Conservation (phyloP, 1,140 invertebrate species). For the Pomacea maculata region DNA sequence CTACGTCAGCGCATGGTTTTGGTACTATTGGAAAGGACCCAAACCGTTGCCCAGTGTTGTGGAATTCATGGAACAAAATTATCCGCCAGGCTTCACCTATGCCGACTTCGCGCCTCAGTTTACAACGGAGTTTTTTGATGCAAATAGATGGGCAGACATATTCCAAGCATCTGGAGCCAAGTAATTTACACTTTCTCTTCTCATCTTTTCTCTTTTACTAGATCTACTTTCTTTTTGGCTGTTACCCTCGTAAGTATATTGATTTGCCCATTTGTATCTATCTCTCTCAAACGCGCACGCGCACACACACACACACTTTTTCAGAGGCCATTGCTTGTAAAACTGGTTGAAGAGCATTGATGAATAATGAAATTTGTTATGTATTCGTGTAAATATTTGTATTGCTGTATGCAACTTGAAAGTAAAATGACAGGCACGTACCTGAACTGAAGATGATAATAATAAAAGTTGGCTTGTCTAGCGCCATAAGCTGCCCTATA, state of each 20-base stretch:
- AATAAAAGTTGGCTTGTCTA: too few relatives aligned
- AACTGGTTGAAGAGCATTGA: not conserved
- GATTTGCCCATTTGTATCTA: not conserved
- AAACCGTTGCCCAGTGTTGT: conserved; percentile 19
- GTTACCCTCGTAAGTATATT: not conserved
- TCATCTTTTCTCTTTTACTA: not conserved
- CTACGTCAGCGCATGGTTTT: conserved; percentile 58
- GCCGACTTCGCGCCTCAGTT: conserved; percentile 59
- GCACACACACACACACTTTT: not conserved
- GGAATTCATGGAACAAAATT: conserved; percentile 57
- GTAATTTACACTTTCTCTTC: conserved; percentile 31
- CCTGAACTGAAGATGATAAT: too few relatives aligned
- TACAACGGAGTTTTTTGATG: conserved; percentile 56
- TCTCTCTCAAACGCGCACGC: not conserved
- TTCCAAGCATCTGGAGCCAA: conserved; percentile 56
- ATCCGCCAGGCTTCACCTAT: conserved; percentile 58
- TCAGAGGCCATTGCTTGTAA: not conserved
- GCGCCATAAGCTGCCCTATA: too few relatives aligned
- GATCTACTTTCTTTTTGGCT: not conserved
- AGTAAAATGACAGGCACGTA: too few relatives aligned
- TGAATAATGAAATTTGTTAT: too few relatives aligned
- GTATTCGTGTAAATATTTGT: too few relatives aligned
- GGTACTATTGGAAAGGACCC: conserved; percentile 53
- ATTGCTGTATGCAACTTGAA: too few relatives aligned
- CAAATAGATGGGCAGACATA: conserved; percentile 56